Percentiles rank a stretch among this genome's conserved stretches.
Evolutionary conservation across 1,140 invertebrate species (phyloP).

Genomic region (Drosophila paulistorum): DNA sequence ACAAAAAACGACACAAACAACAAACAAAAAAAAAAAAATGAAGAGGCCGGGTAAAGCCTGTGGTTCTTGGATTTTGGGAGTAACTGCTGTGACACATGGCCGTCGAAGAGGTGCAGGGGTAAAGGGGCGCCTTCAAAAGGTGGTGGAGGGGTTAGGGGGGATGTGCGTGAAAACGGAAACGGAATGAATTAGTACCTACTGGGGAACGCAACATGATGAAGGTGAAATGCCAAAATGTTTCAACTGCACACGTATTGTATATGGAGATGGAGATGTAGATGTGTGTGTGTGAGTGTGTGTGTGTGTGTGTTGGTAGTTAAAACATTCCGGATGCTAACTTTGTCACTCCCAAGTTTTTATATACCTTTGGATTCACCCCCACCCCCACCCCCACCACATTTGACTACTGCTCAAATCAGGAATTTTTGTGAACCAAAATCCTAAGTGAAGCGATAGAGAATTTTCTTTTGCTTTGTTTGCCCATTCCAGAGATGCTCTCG

Average conservation of each 20-base stretch:
- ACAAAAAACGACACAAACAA: constrained; percentile 2
- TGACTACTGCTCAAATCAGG: neutral
- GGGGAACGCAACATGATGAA: constrained; percentile 13
- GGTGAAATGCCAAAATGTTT: constrained; percentile 14
- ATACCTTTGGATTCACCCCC: neutral
- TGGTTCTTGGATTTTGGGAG: constrained; percentile 10
- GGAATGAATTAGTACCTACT: constrained; percentile 11
- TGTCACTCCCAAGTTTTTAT: neutral
- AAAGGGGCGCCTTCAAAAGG: no score
- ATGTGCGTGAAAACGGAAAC: constrained; percentile 7
- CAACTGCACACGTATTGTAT: constrained; percentile 6
- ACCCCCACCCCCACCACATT: neutral
- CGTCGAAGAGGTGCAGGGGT: neutral
- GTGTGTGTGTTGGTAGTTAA: constrained; percentile 1
- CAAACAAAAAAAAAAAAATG: neutral
- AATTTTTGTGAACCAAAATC: neutral
- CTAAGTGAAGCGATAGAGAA: neutral
- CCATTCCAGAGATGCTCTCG: neutral
- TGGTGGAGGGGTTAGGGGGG: neutral
- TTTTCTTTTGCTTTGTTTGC: neutral
- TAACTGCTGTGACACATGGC: constrained; percentile 4
- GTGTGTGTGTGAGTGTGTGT: no score
- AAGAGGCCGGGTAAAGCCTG: neutral
- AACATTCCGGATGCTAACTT: constrained; percentile 2
- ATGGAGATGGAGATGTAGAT: neutral